Conservation (phyloP, 2,888 invertebrate species). For the Dolichomitus sp. region DNA sequence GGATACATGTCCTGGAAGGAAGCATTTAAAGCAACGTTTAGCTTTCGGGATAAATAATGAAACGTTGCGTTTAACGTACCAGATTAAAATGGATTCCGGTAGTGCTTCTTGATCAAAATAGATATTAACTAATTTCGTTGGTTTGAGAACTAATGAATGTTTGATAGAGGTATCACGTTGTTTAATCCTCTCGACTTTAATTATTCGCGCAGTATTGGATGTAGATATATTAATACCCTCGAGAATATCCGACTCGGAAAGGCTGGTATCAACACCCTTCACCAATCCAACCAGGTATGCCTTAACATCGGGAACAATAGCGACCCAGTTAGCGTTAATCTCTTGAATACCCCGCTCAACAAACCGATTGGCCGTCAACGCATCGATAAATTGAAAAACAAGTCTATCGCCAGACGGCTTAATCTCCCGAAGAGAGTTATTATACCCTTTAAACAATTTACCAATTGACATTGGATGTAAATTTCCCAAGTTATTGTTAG, state of each 20-base stretch:
- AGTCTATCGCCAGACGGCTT: not conserved
- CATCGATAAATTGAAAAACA: not conserved
- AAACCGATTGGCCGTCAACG: not conserved
- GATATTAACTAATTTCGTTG: not conserved
- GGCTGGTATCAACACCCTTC: not conserved
- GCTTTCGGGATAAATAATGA: not conserved
- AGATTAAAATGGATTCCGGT: not conserved
- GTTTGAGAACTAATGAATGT: not conserved
- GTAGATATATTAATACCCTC: not conserved
- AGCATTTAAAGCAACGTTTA: conserved; percentile 1
- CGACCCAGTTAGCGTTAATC: conserved; percentile 3
- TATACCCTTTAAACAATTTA: not conserved
- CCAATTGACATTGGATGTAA: not conserved
- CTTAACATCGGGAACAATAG: not conserved
- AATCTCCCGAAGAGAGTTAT: not conserved
- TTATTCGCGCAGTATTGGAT: not conserved
- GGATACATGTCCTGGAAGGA: conserved; percentile 3
- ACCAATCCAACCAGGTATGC: not conserved
- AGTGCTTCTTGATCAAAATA: not conserved
- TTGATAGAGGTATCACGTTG: not conserved
- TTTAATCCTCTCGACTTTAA: not conserved
- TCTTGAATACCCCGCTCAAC: conserved; percentile 1
- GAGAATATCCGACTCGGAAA: not conserved
- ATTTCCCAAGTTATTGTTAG: not conserved
- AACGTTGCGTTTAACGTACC: conserved; percentile 8